These are phyloP conservation scores for Nasonia giraulti DNA, from an alignment of 1,140 invertebrate species.

Conservation along the genomic window DNA sequence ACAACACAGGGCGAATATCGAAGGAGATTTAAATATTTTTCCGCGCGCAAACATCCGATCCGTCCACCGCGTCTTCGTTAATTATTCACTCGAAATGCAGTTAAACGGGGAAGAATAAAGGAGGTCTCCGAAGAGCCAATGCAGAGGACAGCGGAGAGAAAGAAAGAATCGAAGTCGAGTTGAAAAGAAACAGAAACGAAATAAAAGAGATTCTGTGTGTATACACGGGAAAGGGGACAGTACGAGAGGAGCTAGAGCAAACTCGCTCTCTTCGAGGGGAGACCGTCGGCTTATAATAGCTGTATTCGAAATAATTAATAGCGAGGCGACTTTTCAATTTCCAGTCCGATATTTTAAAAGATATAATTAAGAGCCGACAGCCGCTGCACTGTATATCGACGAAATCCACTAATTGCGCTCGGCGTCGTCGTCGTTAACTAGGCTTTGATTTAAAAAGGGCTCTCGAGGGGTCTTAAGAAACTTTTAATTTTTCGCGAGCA, in stretches of 20 bases:
- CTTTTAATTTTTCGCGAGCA: constrained; percentile 53
- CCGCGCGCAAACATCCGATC: background rate
- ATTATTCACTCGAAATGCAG: background rate
- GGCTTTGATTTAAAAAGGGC: constrained; percentile 43
- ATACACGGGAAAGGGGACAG: background rate
- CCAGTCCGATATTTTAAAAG: constrained; percentile 69
- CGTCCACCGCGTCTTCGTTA: background rate
- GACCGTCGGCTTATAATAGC: constrained; percentile 55
- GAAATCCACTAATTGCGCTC: constrained; percentile 64
- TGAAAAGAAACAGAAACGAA: constrained; percentile 9
- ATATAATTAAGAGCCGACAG: constrained; percentile 65
- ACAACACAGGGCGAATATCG: too few relatives aligned
- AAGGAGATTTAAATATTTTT: background rate
- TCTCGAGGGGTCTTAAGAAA: constrained; percentile 50
- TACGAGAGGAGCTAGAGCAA: constrained; percentile 42
- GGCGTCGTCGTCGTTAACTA: background rate
- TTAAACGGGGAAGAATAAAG: background rate
- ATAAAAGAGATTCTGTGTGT: constrained; percentile 15
- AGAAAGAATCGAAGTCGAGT: background rate
- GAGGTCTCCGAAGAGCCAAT: background rate
- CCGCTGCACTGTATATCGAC: constrained; percentile 53
- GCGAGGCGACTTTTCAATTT: constrained; percentile 68
- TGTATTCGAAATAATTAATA: constrained; percentile 66
- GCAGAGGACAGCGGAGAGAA: background rate
- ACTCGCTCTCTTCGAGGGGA: constrained; percentile 57